Evolutionary conservation across 2,797 vertebrate species (phyloP).

Genomic region (Propithecus perrieri): DNA sequence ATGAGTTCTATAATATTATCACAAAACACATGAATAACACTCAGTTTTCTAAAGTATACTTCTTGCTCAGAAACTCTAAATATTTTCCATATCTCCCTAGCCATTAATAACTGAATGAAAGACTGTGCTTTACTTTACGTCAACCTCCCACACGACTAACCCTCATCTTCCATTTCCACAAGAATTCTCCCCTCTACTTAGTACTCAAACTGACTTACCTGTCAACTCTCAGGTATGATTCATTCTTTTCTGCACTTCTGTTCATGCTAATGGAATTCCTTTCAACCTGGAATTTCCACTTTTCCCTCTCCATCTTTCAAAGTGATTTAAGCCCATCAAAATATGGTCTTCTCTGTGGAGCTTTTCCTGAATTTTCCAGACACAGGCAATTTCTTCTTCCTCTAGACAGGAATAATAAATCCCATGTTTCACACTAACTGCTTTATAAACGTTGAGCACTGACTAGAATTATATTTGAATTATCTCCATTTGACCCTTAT

Average conservation of each 20-base stretch:
- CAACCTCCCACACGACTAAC: background rate
- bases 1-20: background rate
- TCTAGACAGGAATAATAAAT: background rate
- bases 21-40: background rate
- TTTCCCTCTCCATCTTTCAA: background rate
- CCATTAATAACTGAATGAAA: background rate
- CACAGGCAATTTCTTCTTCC: background rate
- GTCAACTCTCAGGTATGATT: background rate
- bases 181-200: background rate
- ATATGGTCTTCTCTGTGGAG: background rate
- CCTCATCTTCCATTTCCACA: background rate
- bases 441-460: background rate
- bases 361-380: background rate
- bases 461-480: background rate
- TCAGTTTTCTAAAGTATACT: background rate
- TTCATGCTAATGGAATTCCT: background rate
- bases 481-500: background rate
- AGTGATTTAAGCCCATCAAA: background rate
- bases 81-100: background rate
- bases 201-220: background rate
- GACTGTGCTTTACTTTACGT: background rate
- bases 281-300: background rate
- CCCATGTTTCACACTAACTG: background rate
- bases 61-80: background rate
- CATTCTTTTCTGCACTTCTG: background rate